Conservation (phyloP, 2,888 invertebrate genomes). For the Stramonita haemastoma region DNA sequence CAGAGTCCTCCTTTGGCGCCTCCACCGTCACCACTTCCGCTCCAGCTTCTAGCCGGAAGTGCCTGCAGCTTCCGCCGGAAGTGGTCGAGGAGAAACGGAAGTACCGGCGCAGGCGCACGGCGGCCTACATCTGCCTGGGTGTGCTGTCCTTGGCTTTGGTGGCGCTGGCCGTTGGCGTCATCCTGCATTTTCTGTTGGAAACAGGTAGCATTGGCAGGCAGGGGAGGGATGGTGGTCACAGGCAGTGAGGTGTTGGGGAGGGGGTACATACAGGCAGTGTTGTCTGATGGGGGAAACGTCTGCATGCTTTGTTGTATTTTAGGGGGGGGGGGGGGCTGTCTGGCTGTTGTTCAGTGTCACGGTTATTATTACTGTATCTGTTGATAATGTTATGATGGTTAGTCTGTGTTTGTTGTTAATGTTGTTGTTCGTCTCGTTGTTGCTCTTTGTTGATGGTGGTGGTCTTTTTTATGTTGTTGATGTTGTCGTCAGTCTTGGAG, state of each 20-base stretch:
- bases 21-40: slow-evolving; percentile 26
- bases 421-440: no score
- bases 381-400: no score
- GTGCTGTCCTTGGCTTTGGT: slow-evolving; percentile 33
- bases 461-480: no score
- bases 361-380: no score
- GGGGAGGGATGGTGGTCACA: neutral
- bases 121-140: slow-evolving; percentile 29
- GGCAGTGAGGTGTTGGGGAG: neutral
- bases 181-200: slow-evolving; percentile 39
- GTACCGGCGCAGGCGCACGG: slow-evolving; percentile 37
- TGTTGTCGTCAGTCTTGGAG: no score
- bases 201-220: slow-evolving; percentile 38
- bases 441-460: no score
- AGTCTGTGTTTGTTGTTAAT: no score
- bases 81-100: slow-evolving; percentile 22
- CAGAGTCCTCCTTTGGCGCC: slow-evolving; percentile 6
- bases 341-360: no score
- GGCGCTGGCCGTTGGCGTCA: slow-evolving; percentile 34
- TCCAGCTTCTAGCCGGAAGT: neutral
- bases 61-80: slow-evolving; percentile 29
- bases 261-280: no score
- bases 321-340: no score
- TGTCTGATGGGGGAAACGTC: no score
- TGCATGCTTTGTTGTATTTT: no score